These are phyloP conservation scores for Lepilemur ruficaudatus DNA, from an alignment of 2,797 vertebrate genomes.

Conservation along the genomic window DNA sequence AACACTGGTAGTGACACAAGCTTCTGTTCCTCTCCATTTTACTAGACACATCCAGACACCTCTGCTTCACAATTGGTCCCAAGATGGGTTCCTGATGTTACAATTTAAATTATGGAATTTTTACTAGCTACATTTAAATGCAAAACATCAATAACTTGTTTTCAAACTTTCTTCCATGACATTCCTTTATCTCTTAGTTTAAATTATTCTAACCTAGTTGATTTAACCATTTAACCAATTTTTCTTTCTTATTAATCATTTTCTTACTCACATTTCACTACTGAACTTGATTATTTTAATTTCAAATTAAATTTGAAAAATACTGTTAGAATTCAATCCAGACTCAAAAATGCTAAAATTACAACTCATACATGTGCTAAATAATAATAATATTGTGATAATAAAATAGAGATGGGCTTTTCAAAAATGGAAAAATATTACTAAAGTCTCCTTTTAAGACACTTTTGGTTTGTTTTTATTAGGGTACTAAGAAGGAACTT, in stretches of 20 bases:
- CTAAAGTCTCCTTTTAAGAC: not conserved
- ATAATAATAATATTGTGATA: not conserved
- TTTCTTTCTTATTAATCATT: not conserved
- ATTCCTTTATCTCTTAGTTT: not conserved
- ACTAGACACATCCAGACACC: not conserved
- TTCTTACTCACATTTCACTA: not conserved
- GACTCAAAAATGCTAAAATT: not conserved
- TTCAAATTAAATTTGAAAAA: not conserved
- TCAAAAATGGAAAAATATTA: not conserved
- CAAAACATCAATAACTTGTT: not conserved
- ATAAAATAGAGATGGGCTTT: not conserved
- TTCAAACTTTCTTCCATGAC: not conserved
- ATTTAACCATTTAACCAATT: not conserved
- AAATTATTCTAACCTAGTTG: not conserved
- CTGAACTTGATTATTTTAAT: not conserved
- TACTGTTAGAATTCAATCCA: not conserved
- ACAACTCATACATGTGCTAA: not conserved
- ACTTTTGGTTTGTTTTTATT: not conserved
- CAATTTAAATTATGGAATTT: not conserved
- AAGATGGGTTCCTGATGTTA: not conserved
- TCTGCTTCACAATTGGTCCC: not conserved
- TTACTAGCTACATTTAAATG: not conserved
- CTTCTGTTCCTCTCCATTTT: not conserved
- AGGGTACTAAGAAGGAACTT: not conserved
- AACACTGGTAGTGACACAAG: not conserved